Evolutionary conservation across 2,797 vertebrate species (phyloP), one percentile per base, ranked within the genome.

Genomic region (Peromyscus aztecus): DNA sequence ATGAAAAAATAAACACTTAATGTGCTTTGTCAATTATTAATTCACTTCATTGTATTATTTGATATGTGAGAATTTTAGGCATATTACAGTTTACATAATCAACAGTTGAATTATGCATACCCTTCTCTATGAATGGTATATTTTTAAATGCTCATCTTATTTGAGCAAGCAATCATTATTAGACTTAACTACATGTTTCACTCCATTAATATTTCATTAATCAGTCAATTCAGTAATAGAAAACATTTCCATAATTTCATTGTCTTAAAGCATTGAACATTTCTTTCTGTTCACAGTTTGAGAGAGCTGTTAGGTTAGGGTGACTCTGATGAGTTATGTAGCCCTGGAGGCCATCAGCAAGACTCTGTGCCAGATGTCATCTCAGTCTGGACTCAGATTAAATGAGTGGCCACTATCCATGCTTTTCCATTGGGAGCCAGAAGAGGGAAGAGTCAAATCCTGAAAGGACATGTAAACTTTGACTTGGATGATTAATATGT

Each of bases 161-260:
- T 95, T 90, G 27, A 91, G 4, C 24, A 61, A 59, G 82, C 37
- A 82, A 21, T 89, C 24, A 59, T 82, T 93, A 52, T 52, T 49
- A 86, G 12, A 29, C 46, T 82, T 95, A 92, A 40, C 40, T 69
- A 77, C 19, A 67, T 84, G 14, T 59, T 91, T 91, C 85, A 91
- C 10, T 80, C 4, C 83, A 94, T 90, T 67, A 94, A 89, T 78
- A 85, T 90, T 95, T 78, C 55, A 84, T 80, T 80, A 67, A 16
- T 71, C 46, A 6, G 8, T 84, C 6, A 81, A 37, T 40, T 11
- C 76, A 63, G 14, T 57, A 71, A 69, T 55, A 87, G 57, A n/a
- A 90, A 94, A 63, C 8, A 83, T 94, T 92, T 80, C 21, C 9
- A 61, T 23, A 63, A 76, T 84, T 40, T 95, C 46, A 76, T 23